Evolutionary conservation across 2,888 invertebrate species (phyloP).

Genomic region (Pyralis farinalis): DNA sequence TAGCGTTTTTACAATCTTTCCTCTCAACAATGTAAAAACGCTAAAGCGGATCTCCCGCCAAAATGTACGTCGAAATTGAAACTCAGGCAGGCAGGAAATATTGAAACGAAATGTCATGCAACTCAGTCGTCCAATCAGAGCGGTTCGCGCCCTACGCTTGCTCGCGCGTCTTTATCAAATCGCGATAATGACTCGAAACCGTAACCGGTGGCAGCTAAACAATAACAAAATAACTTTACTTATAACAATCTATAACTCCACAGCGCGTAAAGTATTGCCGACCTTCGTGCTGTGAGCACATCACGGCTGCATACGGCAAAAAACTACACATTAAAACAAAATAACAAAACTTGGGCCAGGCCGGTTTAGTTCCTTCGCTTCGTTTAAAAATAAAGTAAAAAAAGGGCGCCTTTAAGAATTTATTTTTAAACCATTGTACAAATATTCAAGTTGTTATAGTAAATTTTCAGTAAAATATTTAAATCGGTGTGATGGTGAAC

Average conservation of each 20-base stretch:
- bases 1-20: too few relatives aligned
- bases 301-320: conserved; percentile 40
- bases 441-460: background rate
- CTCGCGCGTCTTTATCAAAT: conserved; percentile 68
- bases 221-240: conserved; percentile 52
- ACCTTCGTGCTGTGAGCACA: conserved; percentile 49
- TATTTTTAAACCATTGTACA: background rate
- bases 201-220: conserved; percentile 39
- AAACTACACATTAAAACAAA: conserved; percentile 47
- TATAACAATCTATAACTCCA: conserved; percentile 44
- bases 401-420: conserved; percentile 20
- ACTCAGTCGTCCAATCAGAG: conserved; percentile 62
- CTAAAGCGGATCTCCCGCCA: conserved; percentile 59
- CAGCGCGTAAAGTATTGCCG: conserved; percentile 41
- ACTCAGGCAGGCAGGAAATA: too few relatives aligned
- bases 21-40: too few relatives aligned
- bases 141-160: conserved; percentile 58
- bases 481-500: too few relatives aligned
- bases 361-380: conserved; percentile 52
- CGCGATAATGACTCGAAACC: conserved; percentile 47
- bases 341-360: conserved; percentile 42
- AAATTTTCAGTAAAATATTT: background rate
- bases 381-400: conserved; percentile 40
- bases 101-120: conserved; percentile 21
- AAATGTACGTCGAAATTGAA: conserved; percentile 36